Evolutionary conservation across 2,113 vertebrate genomes (phyloP).

Genomic region (Otolemur garnettii): DNA sequence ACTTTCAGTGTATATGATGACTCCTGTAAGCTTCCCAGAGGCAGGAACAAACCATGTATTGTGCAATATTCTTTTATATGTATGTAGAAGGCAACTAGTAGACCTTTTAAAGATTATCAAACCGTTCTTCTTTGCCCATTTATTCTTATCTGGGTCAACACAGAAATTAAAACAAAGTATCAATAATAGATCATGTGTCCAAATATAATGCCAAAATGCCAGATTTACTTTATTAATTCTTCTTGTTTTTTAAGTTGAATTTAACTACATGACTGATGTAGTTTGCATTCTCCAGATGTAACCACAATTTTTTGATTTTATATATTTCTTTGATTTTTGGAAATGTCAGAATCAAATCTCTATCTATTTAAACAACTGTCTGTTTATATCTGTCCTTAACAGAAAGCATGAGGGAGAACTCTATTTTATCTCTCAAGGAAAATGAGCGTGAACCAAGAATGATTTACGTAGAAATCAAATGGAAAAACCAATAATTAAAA

Average conservation of each 20-base stretch:
- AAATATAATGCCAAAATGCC: background rate
- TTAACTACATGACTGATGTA: background rate
- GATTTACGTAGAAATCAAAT: slow-evolving; percentile 13
- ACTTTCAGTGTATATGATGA: background rate
- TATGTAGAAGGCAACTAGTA: background rate
- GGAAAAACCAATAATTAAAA: background rate
- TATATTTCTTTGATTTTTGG: background rate
- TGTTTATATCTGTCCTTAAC: background rate
- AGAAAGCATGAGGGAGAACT: background rate
- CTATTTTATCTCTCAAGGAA: background rate
- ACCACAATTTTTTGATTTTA: background rate
- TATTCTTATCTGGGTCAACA: background rate
- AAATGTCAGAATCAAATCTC: background rate
- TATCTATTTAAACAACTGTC: background rate
- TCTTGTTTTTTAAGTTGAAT: background rate
- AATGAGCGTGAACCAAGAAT: background rate
- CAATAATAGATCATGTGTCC: background rate
- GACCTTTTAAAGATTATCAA: background rate
- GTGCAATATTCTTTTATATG: background rate
- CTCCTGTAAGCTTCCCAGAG: background rate
- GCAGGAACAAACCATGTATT: background rate
- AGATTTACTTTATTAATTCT: background rate
- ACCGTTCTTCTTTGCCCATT: background rate
- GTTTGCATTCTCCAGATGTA: background rate
- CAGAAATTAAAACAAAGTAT: background rate